Evolutionary conservation across 2,113 vertebrate genomes (phyloP).

Genomic region (Reinhardtius hippoglossoides): DNA sequence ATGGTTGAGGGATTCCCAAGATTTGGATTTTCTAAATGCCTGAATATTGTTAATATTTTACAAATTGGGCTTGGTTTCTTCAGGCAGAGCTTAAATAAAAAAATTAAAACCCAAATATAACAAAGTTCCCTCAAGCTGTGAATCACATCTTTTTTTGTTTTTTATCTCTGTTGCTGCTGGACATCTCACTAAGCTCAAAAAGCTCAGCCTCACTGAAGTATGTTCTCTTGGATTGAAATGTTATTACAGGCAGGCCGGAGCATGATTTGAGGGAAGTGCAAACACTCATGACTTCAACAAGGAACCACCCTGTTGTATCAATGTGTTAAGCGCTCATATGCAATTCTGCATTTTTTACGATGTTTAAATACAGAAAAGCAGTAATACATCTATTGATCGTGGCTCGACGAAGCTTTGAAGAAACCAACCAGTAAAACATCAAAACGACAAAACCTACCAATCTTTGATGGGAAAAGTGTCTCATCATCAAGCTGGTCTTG

Average conservation of each 20-base stretch:
- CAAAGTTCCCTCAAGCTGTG: too few species aligned
- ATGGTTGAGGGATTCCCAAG: neutral
- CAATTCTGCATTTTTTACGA: neutral
- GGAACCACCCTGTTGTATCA: neutral
- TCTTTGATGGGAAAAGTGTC: conserved; percentile 95
- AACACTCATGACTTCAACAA: conserved; percentile 12
- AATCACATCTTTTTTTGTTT: neutral
- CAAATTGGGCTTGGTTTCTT: neutral
- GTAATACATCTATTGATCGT: neutral
- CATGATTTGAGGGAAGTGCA: conserved; percentile 40
- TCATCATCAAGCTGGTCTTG: conserved; percentile 97
- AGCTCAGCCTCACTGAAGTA: neutral
- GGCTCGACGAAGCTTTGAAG: neutral
- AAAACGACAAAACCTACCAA: conserved; percentile 80
- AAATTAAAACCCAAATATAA: too few species aligned
- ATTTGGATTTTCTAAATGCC: neutral
- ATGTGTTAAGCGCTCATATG: neutral
- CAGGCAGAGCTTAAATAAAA: neutral
- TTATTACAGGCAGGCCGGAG: conserved; percentile 25
- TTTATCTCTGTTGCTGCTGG: neutral
- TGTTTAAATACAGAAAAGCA: neutral
- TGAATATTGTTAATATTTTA: neutral
- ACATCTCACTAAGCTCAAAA: too few species aligned
- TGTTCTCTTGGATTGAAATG: conserved; percentile 15
- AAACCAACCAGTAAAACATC: neutral